Conservation (phyloP, 2,113 vertebrate species). For the Illadopsis cleaveri region DNA sequence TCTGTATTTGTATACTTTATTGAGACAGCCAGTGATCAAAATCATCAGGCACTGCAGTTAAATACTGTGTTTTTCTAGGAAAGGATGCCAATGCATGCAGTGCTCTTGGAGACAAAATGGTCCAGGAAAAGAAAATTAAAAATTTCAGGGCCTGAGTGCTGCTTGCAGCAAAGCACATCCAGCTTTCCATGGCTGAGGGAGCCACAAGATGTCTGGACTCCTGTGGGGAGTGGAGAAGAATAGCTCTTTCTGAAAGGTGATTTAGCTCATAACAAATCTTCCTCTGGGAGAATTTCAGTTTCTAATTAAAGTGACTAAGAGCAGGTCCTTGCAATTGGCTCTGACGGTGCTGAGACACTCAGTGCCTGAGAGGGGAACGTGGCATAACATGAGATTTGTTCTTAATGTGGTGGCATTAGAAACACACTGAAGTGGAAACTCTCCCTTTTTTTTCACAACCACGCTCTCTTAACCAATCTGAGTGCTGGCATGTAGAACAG, state of each 20-base stretch:
- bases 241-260: not conserved
- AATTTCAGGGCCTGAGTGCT: not conserved
- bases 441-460: not conserved
- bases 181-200: not conserved
- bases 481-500: not conserved
- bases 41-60: slow-evolving; percentile 60
- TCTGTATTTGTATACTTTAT: slow-evolving; percentile 63
- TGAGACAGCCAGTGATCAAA: slow-evolving; percentile 61
- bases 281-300: not conserved
- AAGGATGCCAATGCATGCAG: slow-evolving; percentile 46
- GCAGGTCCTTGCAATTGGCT: not conserved
- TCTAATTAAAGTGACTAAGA: slow-evolving; percentile 1
- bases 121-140: slow-evolving; percentile 33
- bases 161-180: not conserved
- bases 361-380: not conserved
- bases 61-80: slow-evolving; percentile 57
- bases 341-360: not conserved
- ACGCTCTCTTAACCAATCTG: not conserved
- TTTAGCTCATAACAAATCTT: not conserved
- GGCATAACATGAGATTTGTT: not conserved
- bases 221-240: not conserved
- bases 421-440: not conserved
- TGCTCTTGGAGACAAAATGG: slow-evolving; percentile 45
- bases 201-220: not conserved
- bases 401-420: not conserved